phyloP scores from a whole-genome alignment of 2,113 vertebrate species.

The Capra hircus region DNA sequence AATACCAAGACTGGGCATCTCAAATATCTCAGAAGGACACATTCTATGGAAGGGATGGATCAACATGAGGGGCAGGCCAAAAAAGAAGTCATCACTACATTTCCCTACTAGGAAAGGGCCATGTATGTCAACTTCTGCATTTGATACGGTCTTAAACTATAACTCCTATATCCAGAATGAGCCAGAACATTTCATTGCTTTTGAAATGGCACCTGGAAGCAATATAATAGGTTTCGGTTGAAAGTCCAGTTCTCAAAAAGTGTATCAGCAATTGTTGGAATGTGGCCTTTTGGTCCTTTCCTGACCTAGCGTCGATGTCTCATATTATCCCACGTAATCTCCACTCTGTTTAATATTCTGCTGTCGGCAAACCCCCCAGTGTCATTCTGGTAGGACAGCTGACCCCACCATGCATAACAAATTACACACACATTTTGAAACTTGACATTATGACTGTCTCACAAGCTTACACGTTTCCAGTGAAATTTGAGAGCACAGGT shows the following conservation, averaged over 20 bases:
- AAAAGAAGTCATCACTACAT: not conserved
- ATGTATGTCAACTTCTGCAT: not conserved
- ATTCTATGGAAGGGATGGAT: not conserved
- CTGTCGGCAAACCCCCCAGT: not conserved
- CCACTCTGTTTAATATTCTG: slow-evolving; percentile 3
- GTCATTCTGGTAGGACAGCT: not conserved
- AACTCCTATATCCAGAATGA: not conserved
- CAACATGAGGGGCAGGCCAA: not conserved
- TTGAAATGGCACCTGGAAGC: not conserved
- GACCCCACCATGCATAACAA: not conserved
- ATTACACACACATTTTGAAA: not conserved
- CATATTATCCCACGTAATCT: not conserved
- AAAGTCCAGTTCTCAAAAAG: not conserved
- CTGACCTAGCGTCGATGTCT: not conserved
- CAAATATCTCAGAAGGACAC: not conserved
- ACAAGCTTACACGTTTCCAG: not conserved
- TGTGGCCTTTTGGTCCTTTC: not conserved
- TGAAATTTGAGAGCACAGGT: not conserved
- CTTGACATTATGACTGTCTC: not conserved
- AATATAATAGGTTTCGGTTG: not conserved
- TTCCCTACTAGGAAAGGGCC: not conserved
- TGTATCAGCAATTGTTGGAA: not conserved
- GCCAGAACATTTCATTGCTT: not conserved
- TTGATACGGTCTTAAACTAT: not conserved
- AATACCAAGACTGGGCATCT: not conserved